Conservation (phyloP, 1,140 invertebrate genomes). For the Listronotus oregonensis region DNA sequence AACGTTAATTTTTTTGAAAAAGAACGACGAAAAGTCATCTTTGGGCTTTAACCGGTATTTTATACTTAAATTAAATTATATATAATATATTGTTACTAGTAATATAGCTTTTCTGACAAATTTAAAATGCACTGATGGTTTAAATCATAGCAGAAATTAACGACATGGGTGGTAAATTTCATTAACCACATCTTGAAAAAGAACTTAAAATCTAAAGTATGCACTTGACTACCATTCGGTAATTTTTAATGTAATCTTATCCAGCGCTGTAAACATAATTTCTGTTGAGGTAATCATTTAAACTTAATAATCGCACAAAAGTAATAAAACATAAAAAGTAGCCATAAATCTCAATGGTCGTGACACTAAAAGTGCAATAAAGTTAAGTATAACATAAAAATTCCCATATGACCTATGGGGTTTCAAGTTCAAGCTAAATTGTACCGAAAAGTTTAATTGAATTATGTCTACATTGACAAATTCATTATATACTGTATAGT, state of each 20-base stretch:
- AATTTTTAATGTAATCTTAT: conserved; percentile 25
- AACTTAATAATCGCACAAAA: conserved; percentile 23
- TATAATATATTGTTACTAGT: too few relatives aligned
- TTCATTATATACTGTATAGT: too few relatives aligned
- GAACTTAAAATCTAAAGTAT: conserved; percentile 12
- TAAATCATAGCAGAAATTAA: conserved; percentile 1
- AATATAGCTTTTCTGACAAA: too few relatives aligned
- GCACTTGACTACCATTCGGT: conserved; percentile 15
- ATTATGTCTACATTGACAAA: too few relatives aligned
- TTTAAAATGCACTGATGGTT: not conserved
- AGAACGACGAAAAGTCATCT: too few relatives aligned
- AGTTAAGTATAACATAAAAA: conserved; percentile 24
- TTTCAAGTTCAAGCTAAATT: too few relatives aligned
- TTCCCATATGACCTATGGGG: conserved; percentile 1
- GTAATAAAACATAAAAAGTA: conserved; percentile 17
- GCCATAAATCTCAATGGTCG: conserved; percentile 22
- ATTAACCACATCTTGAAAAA: conserved; percentile 3
- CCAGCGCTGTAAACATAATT: conserved; percentile 19
- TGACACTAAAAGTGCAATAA: conserved; percentile 26
- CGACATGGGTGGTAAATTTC: conserved; percentile 16
- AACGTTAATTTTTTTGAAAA: too few relatives aligned
- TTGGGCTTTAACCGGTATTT: too few relatives aligned
- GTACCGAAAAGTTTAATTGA: too few relatives aligned
- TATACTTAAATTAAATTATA: too few relatives aligned
- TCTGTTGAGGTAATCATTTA: conserved; percentile 32